Conservation (phyloP, 2,113 vertebrate species). For the Raja brachyura region DNA sequence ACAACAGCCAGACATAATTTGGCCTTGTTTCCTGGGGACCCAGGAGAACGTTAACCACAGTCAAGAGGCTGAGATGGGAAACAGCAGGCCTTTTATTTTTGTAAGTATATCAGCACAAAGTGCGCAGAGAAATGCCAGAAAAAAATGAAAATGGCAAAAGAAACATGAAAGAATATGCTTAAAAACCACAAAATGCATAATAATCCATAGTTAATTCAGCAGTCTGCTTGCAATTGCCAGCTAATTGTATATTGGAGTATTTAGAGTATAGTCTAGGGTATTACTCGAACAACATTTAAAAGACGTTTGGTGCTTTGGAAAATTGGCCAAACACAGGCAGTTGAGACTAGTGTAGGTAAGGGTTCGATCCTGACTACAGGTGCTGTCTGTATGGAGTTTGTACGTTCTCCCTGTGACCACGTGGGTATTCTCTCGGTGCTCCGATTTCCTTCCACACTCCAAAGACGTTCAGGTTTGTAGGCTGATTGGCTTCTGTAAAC, state of each 20-base stretch:
- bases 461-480: too few relatives aligned
- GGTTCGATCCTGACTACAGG: too few relatives aligned
- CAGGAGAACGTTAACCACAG: background rate
- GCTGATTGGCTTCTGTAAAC: too few relatives aligned
- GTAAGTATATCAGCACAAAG: background rate
- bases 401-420: too few relatives aligned
- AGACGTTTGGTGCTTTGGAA: too few relatives aligned
- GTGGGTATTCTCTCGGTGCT: too few relatives aligned
- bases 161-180: background rate
- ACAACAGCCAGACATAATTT: constrained; percentile 16
- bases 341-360: too few relatives aligned
- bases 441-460: too few relatives aligned
- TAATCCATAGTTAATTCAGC: background rate
- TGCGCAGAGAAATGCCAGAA: background rate
- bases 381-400: too few relatives aligned
- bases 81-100: background rate
- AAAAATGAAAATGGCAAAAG: background rate
- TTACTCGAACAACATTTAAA: too few relatives aligned
- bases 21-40: background rate
- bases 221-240: background rate
- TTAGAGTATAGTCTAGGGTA: background rate
- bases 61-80: background rate
- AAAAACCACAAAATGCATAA: background rate
- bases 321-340: too few relatives aligned
- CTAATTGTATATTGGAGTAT: background rate